Base-by-base conservation (phyloP, 2,113 vertebrate genomes). In the Eonycteris spelaea region DNA sequence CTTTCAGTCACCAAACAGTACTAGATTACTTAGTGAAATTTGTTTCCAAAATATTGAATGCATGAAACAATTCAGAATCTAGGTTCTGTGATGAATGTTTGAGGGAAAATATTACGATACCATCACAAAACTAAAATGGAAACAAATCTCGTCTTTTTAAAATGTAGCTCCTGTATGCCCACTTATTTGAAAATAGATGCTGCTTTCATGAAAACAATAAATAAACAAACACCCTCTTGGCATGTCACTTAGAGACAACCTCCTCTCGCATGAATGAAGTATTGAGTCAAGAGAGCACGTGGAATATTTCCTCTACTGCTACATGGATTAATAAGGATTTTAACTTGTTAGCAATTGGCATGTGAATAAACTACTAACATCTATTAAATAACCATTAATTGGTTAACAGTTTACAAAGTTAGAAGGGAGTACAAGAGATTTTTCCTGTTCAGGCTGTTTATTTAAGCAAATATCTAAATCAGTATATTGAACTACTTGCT, bases 121-220 rank as follows among this genome's bases (percentile, higher is more conserved):
- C 74, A 59, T 70, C 80, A 59, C 21, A 75, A 82, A 90, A n/a
- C 26, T 78, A 91, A 90, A 90, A 78, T 63, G 67, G 28, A 95
- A 84, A 5, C 26, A 63, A 87, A 87, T 79, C 13, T 28, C 57
- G 0, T 19, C 33, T 45, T 88, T 55, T 45, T 45, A 10, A 18
- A 94, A 87, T 57, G 16, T 38, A 74, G 51, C 19, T 90, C 21
- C 30, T 71, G 13, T 77, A 38, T 53, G 24, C 19, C 48, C 35
- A 55, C 33, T 80, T 86, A 70, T 53, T 59, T 96, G 73, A 92
- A 96, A 96, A 77, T 67, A 89, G 55, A 89, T 93, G 18, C 26
- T 38, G 38, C 75, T 94, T 89, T 86, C n/a, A 68, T 30, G 35
- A 93, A 74, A 89, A 70, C 11, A 55, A 38, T 79, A 78, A 68